Evolutionary conservation across 2,797 vertebrate genomes (phyloP), one percentile per base, ranked within the genome.

Genomic region (Prionace glauca): DNA sequence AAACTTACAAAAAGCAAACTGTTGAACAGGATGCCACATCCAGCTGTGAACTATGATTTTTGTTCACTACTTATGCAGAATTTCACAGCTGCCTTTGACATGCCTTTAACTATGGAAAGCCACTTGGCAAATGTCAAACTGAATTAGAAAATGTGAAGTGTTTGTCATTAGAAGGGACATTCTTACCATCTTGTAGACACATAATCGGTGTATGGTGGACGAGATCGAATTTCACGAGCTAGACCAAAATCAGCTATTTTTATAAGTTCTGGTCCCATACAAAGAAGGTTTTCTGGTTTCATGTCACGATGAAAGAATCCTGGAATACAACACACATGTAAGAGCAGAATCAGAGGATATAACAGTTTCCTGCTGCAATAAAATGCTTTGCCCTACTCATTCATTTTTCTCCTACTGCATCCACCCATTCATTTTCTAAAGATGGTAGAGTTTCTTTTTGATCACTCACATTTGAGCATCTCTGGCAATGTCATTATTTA

Each of bases 181-280:
- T 96, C 86, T 97, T 96, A 98, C 98, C 98, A 98, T 96, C 98
- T 97, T 22, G 98, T 98, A 50, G 98, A 98, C 45, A 98, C 98
- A 1, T 98, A 98, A 96, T 98, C 98, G 0, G 98, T 98, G 95
- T 98, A 98, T 5, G 98, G 98, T 96, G 98, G 98, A 95, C 97
- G 97, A 77, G 98, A 98, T 95, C 98, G 97, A 90, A 98, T 98
- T 97, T 98, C 98, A 96, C 98, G 97, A 86, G 98, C 98, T 96
- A 98, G 96, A 71, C 98, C 98, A 96, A 98, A 98, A 96, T 98
- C 98, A 67, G 98, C 98, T 93, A 98, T 98, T 97, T 98, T 98
- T 96, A 98, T 97, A 95, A 98, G 98, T 95, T 98, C 98, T 93
- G 98, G 98, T 96, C 98, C 98, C 97, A 98, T 98, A 96, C 98